Base-by-base conservation (phyloP, 2,113 vertebrate genomes). In the Hypocryptadius cinnamomeus region DNA sequence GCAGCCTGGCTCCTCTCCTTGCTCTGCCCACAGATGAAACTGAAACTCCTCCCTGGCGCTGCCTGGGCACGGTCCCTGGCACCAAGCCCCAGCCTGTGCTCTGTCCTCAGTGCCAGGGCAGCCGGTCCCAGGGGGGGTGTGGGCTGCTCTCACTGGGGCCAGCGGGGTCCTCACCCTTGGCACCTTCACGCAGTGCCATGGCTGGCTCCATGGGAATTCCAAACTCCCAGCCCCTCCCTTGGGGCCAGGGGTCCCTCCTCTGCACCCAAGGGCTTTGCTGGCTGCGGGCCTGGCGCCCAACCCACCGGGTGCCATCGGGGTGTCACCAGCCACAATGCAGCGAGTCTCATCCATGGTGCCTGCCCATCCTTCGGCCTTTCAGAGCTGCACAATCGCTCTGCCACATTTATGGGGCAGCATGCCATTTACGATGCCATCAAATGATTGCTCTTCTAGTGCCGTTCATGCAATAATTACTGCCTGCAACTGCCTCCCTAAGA, bases 361-460 rank as follows among this genome's bases (percentile, higher is more conserved):
- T 72, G 54, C 71, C 78, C 79, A 22, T 44, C 72, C 40, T 11
- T 47, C 50, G 25, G 45, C 88, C 56, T 40, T 57, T 30, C 8
- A 50, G 28, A 68, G 79, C 42, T 45, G 71, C 8, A 64, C 4
- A 3, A 51, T 77, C 70, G 5, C 28, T 73, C n/a, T 79, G 73
- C 76, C 82, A 20, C 40, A 0, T 87, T 94, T 92, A 90, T 80
- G 89, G 94, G 77, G 63, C 87, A 94, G 73, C 57, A 14, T 42
- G 64, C 68, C 61, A 79, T 63, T 82, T 63, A 82, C 50, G 40
- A 72, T 82, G 77, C 76, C 69, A 48, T 77, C 90, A 66, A 60
- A 85, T 70, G 56, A 94, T 82, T 73, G 80, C 90, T 93, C 44
- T 85, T 63, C 90, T 80, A 90, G 87, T 74, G 72, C 68, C 85